Evolutionary conservation across 2,113 vertebrate genomes (phyloP).

Genomic region (Gallinago paraguaiae): DNA sequence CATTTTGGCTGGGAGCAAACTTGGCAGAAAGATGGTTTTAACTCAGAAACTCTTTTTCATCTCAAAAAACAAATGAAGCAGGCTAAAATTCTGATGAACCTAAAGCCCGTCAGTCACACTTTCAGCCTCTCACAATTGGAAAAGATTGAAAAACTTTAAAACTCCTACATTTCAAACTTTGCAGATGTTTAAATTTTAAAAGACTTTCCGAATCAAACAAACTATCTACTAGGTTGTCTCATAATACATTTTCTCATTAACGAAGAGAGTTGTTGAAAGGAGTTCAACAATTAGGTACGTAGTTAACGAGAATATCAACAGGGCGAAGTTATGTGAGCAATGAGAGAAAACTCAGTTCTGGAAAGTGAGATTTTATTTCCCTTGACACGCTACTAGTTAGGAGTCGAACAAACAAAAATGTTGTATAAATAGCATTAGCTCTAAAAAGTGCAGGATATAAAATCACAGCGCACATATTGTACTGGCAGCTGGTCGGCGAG

Average conservation of each 20-base stretch:
- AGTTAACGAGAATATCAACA: background rate
- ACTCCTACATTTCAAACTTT: background rate
- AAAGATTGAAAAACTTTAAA: background rate
- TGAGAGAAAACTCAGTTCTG: background rate
- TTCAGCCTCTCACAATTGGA: background rate
- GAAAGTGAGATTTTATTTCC: background rate
- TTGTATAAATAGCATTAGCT: background rate
- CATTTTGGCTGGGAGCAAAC: background rate
- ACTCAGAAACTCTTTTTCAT: background rate
- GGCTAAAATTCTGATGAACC: background rate
- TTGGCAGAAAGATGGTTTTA: background rate
- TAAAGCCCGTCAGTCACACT: background rate
- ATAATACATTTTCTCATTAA: background rate
- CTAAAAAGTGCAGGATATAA: background rate
- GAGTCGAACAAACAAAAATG: background rate
- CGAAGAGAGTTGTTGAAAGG: background rate
- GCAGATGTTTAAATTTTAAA: background rate
- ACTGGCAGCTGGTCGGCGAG: background rate
- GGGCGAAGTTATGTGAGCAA: background rate
- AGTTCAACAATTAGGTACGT: background rate
- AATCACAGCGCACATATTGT: background rate
- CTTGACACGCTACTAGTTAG: background rate
- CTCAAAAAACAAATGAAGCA: background rate
- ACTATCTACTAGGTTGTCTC: background rate
- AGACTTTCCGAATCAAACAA: background rate